Evolutionary conservation across 2,888 invertebrate genomes (phyloP).

Genomic region (Ferdinandea cuprea): DNA sequence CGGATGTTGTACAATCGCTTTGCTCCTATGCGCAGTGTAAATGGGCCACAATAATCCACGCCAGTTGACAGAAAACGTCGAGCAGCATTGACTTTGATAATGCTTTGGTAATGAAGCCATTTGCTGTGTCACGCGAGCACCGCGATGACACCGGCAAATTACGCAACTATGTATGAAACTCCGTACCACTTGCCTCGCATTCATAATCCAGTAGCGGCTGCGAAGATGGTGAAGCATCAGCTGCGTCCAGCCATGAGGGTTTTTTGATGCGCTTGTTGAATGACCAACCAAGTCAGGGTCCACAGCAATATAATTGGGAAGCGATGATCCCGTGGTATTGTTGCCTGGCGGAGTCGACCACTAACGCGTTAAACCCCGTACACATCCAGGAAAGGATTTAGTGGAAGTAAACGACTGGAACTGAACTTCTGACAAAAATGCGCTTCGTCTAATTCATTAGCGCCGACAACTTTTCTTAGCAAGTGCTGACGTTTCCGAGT

Average conservation of each 20-base stretch:
- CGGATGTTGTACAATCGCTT: conserved; percentile 67
- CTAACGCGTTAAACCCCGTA: not conserved
- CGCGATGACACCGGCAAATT: conserved; percentile 2
- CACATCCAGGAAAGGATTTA: conserved; percentile 5
- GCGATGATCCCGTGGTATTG: not conserved
- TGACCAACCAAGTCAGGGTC: not conserved
- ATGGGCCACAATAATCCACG: conserved; percentile 18
- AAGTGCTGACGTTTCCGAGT: not conserved
- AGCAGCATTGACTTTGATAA: not conserved
- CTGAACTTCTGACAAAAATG: not conserved
- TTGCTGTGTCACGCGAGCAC: conserved; percentile 8
- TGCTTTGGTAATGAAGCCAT: conserved; percentile 17
- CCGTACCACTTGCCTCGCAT: not conserved
- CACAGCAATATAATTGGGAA: conserved; percentile 20
- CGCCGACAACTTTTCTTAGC: not conserved
- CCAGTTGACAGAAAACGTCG: not conserved
- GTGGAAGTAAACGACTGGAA: not conserved
- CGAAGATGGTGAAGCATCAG: conserved; percentile 41
- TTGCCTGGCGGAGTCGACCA: not conserved
- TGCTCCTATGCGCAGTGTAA: conserved; percentile 4
- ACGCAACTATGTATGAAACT: conserved; percentile 1
- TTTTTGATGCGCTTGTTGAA: not conserved
- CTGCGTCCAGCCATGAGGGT: conserved; percentile 19
- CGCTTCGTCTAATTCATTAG: conserved; percentile 14
- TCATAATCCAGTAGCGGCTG: conserved; percentile 36